phyloP scores from a whole-genome alignment of 2,113 vertebrate species.

The Seriola aureovittata region DNA sequence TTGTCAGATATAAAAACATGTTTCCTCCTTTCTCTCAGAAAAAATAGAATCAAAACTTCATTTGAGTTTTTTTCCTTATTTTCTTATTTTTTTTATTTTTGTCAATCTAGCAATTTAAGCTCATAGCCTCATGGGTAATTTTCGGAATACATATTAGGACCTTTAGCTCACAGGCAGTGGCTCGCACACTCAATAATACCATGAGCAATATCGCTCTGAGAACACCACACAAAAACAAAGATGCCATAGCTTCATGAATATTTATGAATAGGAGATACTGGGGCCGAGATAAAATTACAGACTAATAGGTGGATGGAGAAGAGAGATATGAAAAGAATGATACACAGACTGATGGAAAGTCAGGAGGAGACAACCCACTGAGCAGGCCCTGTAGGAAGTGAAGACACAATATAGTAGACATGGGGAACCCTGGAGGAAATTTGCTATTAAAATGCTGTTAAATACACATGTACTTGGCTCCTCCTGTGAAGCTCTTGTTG shows the following conservation, averaged over 20 bases:
- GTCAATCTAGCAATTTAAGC: conserved; percentile 70
- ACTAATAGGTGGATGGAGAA: conserved; percentile 45
- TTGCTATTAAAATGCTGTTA: conserved; percentile 71
- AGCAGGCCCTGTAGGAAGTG: conserved; percentile 23
- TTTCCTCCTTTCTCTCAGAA: conserved; percentile 42
- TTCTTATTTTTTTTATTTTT: conserved; percentile 20
- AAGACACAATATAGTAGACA: conserved; percentile 19
- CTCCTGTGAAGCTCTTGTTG: conserved; percentile 45
- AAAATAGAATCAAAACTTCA: conserved; percentile 66
- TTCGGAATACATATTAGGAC: conserved; percentile 81
- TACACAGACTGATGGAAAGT: conserved; percentile 31
- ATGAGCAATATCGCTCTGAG: conserved; percentile 78
- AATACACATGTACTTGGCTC: conserved; percentile 57
- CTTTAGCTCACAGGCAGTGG: conserved; percentile 70
- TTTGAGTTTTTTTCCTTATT: not conserved
- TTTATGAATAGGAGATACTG: conserved; percentile 59
- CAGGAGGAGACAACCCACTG: conserved; percentile 3
- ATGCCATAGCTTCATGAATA: conserved; percentile 68
- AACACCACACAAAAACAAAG: conserved; percentile 78
- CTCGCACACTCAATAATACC: conserved; percentile 71
- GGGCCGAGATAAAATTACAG: conserved; percentile 48
- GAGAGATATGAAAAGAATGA: conserved; percentile 40
- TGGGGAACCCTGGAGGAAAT: conserved; percentile 53
- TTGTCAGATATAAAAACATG: conserved; percentile 55
- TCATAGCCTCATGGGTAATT: conserved; percentile 73